A percentile compares a stretch with the other conserved stretches of the same genome.
Conservation (phyloP, 2,113 vertebrate species). For the Rhinopomastus cyanomelas region DNA sequence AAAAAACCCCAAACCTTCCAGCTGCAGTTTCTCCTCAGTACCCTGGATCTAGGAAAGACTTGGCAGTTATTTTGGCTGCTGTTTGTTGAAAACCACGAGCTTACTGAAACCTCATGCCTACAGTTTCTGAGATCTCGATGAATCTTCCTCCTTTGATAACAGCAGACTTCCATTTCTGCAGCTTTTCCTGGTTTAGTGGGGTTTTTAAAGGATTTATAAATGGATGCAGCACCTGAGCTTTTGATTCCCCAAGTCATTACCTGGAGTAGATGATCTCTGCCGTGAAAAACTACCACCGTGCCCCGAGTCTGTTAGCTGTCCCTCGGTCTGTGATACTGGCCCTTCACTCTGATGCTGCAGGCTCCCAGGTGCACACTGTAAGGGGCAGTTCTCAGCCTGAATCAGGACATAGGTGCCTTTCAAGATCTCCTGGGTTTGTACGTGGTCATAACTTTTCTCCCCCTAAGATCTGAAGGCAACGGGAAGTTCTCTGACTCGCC, state of each 20-base stretch:
- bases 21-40: neutral
- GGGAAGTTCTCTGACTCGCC: neutral
- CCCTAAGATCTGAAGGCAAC: neutral
- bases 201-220: neutral
- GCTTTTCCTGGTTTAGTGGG: neutral
- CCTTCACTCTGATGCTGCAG: neutral
- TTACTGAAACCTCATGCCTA: neutral
- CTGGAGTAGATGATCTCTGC: neutral
- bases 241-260: neutral
- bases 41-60: neutral
- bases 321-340: neutral
- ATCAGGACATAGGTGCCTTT: neutral
- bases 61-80: neutral
- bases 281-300: neutral
- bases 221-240: neutral
- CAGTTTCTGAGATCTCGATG: neutral
- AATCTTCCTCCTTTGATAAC: conserved; percentile 14
- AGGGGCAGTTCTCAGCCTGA: neutral
- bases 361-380: neutral
- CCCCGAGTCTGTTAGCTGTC: neutral
- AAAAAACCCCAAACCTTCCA: neutral
- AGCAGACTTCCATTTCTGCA: neutral
- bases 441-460: neutral
- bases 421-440: neutral
- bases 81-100: neutral